A percentile compares a stretch with the other conserved stretches of the same genome.
phyloP scores from a whole-genome alignment of 2,888 invertebrate genomes.

The Ophonus ardosiacus region DNA sequence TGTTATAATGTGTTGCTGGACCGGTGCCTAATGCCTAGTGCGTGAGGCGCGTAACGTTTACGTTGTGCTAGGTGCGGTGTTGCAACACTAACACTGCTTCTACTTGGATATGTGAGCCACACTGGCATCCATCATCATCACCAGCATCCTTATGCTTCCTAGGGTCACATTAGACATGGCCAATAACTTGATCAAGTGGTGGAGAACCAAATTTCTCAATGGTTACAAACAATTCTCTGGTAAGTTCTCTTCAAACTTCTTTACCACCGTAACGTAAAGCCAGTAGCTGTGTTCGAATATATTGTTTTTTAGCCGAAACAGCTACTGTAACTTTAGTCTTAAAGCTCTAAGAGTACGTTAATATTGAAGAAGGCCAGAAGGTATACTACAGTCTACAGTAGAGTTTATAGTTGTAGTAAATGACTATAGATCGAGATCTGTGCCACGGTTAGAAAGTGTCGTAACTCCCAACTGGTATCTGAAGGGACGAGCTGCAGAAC shows the following conservation, averaged over 20 bases:
- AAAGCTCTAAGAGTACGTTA: no score
- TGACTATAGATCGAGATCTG: conserved; percentile 51
- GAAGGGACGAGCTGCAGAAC: neutral
- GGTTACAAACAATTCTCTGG: conserved; percentile 86
- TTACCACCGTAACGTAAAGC: conserved; percentile 42
- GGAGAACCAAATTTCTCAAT: conserved; percentile 86
- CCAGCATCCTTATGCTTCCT: conserved; percentile 56
- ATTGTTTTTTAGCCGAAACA: conserved; percentile 59
- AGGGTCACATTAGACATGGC: conserved; percentile 79
- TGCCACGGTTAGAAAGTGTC: conserved; percentile 62
- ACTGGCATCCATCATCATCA: conserved; percentile 31
- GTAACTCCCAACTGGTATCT: conserved; percentile 44
- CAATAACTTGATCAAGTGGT: conserved; percentile 87
- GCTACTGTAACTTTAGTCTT: conserved; percentile 14
- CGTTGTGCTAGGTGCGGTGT: conserved; percentile 54
- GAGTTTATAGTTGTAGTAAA: neutral
- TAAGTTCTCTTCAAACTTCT: conserved; percentile 73
- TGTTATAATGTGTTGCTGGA: neutral
- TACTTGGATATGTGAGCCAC: conserved; percentile 5
- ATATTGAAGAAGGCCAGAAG: neutral
- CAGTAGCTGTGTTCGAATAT: conserved; percentile 60
- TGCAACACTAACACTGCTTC: conserved; percentile 39
- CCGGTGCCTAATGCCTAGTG: neutral
- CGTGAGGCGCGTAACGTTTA: conserved; percentile 41
- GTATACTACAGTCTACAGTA: neutral